These are phyloP conservation scores for Falco columbarius DNA, from an alignment of 2,797 vertebrate species.

Conservation along the genomic window DNA sequence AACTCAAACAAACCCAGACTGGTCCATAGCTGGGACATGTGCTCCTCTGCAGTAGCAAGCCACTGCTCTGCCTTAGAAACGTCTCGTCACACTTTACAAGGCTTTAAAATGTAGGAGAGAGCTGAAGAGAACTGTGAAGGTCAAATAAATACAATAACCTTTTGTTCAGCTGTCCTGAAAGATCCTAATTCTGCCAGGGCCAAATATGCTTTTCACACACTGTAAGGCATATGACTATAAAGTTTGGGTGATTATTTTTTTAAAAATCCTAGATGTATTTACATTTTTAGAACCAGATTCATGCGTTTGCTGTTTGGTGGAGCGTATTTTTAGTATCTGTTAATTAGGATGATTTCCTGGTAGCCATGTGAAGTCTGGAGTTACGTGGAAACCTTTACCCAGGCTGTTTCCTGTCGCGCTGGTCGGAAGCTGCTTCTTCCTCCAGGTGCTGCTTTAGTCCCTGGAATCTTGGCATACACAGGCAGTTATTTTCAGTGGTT, in stretches of 20 bases:
- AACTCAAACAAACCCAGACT: background rate
- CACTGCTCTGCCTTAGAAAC: background rate
- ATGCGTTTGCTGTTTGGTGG: background rate
- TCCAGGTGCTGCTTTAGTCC: conserved; percentile 14
- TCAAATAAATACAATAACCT: background rate
- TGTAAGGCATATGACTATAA: background rate
- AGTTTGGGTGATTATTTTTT: background rate
- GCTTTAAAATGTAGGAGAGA: background rate
- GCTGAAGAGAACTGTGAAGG: background rate
- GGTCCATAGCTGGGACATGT: background rate
- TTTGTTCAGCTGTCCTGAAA: background rate
- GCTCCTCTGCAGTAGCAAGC: background rate
- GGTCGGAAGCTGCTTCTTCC: conserved; percentile 49
- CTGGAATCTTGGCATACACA: background rate
- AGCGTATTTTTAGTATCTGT: background rate
- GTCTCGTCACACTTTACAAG: background rate
- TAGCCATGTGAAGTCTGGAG: background rate
- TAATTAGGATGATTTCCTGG: conserved; percentile 37
- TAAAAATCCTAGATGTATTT: background rate
- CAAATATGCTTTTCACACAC: background rate
- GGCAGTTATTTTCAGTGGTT: background rate
- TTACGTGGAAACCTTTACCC: background rate
- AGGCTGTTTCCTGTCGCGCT: conserved; percentile 50
- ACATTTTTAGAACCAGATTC: background rate
- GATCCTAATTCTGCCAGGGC: background rate